Base-by-base conservation (phyloP, 2,888 invertebrate genomes). In the Byasa hedistus region DNA sequence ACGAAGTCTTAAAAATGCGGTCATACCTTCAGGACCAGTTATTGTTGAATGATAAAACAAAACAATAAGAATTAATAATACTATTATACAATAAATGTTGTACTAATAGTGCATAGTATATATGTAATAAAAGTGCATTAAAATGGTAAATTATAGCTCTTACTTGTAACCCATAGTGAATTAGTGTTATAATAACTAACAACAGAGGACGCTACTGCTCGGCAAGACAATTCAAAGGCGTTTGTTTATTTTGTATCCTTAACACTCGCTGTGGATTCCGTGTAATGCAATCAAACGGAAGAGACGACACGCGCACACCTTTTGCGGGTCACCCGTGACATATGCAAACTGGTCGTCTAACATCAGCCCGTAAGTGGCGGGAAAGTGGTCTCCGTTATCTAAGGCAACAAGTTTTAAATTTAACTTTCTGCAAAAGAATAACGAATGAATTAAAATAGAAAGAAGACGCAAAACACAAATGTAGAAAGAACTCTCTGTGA, bases 341-440 rank as follows among this genome's bases (percentile, higher is more conserved):
- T 74, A 63, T 67, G 67, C 70, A 69, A 74, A 70, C 68, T 66
- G 66, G 69, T 54, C 72, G 72, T 55, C 56, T 73, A 71, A 70
- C 68, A 69, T 63, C 23, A 51, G 64, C 58, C 65, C 58, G 69
- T 69, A 69, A 70, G 59, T 70, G 69, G 72, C 70, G 72, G 71
- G 74, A 74, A 75, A 74, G 74, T 70, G 66, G 73, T 66, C 67
- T 61, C 66, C 68, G 69, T 69, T 72, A 72, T 71, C 73, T 69
- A 71, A 70, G 69, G 69, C 65, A 73, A 76, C 75, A 70, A 74
- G 76, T 76, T 75, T 70, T 68, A 69, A 67, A 72, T 73, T 75
- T 68, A 66, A 71, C 54, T 75, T 74, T 72, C 44, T 74, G 72
- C 66, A 69, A 70, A 66, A 71, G 74, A 72, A 70, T 69, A 73